phyloP scores from a whole-genome alignment of 1,140 invertebrate genomes.

The Drosophila pseudoobscura region DNA sequence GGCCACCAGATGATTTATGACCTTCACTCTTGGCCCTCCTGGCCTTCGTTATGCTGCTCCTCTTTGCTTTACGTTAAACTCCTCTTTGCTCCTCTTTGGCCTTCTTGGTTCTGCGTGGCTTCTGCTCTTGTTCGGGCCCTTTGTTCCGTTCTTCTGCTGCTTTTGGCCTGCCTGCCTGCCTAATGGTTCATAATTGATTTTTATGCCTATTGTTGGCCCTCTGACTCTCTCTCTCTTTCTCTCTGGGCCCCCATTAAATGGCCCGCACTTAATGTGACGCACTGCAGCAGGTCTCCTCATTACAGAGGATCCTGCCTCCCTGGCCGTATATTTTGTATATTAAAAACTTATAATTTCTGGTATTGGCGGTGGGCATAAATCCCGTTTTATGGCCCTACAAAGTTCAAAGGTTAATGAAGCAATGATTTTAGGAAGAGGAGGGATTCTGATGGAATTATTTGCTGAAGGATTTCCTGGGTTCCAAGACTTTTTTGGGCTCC shows the following conservation, averaged over 20 bases:
- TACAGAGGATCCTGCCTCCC: neutral
- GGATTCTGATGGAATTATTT: too few species aligned
- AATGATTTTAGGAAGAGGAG: slow-evolving; percentile 13
- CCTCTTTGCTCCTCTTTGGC: neutral
- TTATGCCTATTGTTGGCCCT: slow-evolving; percentile 73
- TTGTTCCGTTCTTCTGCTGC: slow-evolving; percentile 27
- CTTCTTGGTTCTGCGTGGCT: neutral
- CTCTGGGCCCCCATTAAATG: slow-evolving; percentile 54
- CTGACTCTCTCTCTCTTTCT: slow-evolving; percentile 12
- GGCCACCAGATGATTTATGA: slow-evolving; percentile 72
- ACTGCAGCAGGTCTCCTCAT: slow-evolving; percentile 49
- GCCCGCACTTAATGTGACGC: slow-evolving; percentile 70
- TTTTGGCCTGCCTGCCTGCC: slow-evolving; percentile 30
- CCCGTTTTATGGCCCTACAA: slow-evolving; percentile 58
- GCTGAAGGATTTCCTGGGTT: too few species aligned
- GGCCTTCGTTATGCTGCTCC: neutral
- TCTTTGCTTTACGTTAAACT: neutral
- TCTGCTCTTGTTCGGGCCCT: slow-evolving; percentile 20
- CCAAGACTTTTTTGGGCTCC: neutral
- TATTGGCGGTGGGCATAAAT: slow-evolving; percentile 74
- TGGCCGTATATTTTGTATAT: slow-evolving; percentile 17
- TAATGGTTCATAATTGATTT: slow-evolving; percentile 80
- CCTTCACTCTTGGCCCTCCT: slow-evolving; percentile 35
- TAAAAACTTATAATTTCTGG: slow-evolving; percentile 76
- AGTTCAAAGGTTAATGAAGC: slow-evolving; percentile 60